Conservation (phyloP, 2,888 invertebrate species). For the Acleris laterana region DNA sequence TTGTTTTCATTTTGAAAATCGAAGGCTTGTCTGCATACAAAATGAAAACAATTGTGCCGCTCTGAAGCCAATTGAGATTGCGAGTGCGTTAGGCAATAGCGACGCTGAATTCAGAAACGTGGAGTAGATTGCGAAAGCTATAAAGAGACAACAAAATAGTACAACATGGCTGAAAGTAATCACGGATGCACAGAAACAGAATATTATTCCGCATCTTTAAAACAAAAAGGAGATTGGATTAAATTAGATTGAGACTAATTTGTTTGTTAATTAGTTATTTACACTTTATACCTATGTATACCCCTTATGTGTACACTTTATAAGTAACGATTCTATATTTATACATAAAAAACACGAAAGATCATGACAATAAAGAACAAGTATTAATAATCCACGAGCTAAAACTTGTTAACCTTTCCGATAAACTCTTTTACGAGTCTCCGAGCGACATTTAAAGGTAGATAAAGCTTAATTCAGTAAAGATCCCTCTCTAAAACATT, state of each 20-base stretch:
- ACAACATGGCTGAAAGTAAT: constrained; percentile 12
- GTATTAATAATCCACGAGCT: constrained; percentile 27
- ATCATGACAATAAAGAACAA: constrained; percentile 15
- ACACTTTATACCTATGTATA: too few species aligned
- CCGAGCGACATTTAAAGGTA: constrained; percentile 51
- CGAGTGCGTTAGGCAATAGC: too few species aligned
- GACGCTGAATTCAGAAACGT: neutral
- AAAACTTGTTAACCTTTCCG: constrained; percentile 33
- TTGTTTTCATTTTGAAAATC: too few species aligned
- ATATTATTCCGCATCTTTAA: neutral
- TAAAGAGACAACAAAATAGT: neutral
- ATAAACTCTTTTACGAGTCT: constrained; percentile 41
- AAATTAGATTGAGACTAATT: neutral
- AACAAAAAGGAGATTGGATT: neutral
- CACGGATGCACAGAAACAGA: constrained; percentile 4
- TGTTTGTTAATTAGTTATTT: neutral
- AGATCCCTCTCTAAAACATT: constrained; percentile 57
- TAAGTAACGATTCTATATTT: neutral
- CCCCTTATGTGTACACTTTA: neutral
- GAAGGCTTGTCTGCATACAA: too few species aligned
- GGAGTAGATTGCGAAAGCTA: neutral
- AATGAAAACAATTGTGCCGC: too few species aligned
- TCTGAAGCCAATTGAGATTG: too few species aligned
- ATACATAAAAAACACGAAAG: constrained; percentile 30
- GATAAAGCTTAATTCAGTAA: constrained; percentile 57